Evolutionary conservation across 2,888 invertebrate genomes (phyloP).

Genomic region (Chaetoderma sp.): DNA sequence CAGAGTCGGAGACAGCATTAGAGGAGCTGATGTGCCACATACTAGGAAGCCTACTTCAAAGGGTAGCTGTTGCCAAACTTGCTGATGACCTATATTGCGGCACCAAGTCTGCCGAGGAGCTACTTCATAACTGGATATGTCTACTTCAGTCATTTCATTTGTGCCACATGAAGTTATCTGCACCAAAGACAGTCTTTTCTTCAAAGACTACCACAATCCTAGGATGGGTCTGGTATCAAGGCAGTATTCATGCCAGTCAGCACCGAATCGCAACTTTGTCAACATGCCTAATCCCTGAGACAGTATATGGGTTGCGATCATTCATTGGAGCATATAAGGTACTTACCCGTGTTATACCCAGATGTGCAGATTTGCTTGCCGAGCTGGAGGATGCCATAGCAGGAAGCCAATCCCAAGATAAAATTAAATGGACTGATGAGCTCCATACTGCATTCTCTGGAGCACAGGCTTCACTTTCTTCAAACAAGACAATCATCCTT

Average conservation of each 20-base stretch:
- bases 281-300: slow-evolving; percentile 22
- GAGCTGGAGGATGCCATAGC: slow-evolving; percentile 30
- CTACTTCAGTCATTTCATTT: slow-evolving; percentile 8
- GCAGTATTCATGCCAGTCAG: slow-evolving; percentile 26
- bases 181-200: slow-evolving; percentile 2
- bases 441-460: slow-evolving; percentile 14
- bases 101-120: not conserved
- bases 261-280: slow-evolving; percentile 29
- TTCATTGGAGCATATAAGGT: slow-evolving; percentile 40
- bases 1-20: slow-evolving; percentile 31
- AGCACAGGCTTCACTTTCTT: slow-evolving; percentile 16
- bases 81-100: slow-evolving; percentile 25
- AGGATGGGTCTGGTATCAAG: slow-evolving; percentile 33
- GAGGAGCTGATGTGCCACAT: slow-evolving; percentile 34
- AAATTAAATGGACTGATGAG: slow-evolving; percentile 30
- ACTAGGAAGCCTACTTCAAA: slow-evolving; percentile 29
- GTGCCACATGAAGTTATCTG: not conserved
- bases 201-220: slow-evolving; percentile 17
- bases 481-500: slow-evolving; percentile 14
- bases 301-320: slow-evolving; percentile 17
- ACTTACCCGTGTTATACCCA: slow-evolving; percentile 24
- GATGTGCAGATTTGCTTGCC: slow-evolving; percentile 16
- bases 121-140: slow-evolving; percentile 9
- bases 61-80: slow-evolving; percentile 25
- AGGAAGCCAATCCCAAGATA: slow-evolving; percentile 28